Conservation (phyloP, 1,140 invertebrate species). For the Eumeta japonica region DNA sequence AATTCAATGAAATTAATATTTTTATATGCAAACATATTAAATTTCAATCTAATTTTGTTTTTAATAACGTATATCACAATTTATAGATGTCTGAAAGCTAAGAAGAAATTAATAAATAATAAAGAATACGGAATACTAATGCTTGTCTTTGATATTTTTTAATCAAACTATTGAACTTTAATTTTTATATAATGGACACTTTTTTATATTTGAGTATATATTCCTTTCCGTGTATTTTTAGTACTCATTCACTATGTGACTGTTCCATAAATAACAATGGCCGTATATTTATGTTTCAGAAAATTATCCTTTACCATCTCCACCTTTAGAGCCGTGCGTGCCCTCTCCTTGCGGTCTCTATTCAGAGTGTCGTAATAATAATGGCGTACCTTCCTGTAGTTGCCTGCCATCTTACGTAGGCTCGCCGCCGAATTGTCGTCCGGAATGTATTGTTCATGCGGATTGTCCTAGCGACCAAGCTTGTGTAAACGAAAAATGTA, state of each 20-base stretch:
- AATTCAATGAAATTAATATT: no score
- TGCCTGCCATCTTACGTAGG: constrained; percentile 67
- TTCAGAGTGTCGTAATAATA: constrained; percentile 65
- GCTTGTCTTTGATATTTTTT: no score
- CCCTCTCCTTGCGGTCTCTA: constrained; percentile 80
- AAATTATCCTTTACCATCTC: constrained; percentile 24
- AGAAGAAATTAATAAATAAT: no score
- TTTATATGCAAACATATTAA: constrained; percentile 7
- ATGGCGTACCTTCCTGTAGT: constrained; percentile 63
- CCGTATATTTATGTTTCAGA: constrained; percentile 21
- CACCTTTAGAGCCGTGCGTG: constrained; percentile 66
- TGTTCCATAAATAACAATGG: no score
- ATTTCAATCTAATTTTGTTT: constrained; percentile 6
- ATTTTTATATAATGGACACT: no score
- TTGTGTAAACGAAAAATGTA: constrained; percentile 77
- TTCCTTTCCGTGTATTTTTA: no score
- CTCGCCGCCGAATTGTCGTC: constrained; percentile 65
- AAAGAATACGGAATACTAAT: no score
- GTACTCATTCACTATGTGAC: no score
- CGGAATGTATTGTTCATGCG: constrained; percentile 59
- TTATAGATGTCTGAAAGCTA: no score
- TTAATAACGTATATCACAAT: no score
- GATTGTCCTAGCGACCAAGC: constrained; percentile 75
- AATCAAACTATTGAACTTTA: no score
- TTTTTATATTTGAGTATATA: no score